A percentile compares a stretch with the other conserved stretches of the same genome.
Evolutionary conservation across 2,797 vertebrate species (phyloP).

Genomic region (Synanceia verrucosa): DNA sequence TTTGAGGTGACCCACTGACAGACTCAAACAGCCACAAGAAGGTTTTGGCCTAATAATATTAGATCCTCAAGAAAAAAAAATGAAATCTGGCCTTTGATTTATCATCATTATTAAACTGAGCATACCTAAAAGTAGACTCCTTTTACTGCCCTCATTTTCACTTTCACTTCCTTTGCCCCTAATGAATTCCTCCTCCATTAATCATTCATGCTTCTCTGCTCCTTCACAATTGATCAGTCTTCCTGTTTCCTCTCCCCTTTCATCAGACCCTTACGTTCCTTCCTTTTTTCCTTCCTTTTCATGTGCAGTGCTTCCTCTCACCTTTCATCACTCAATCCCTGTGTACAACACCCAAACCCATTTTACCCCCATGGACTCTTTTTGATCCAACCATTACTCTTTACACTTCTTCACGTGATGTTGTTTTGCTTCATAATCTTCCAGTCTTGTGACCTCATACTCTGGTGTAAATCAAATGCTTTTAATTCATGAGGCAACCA

Average conservation of each 20-base stretch:
- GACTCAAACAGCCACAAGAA: neutral
- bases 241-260: constrained; percentile 55
- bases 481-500: neutral
- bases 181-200: constrained; percentile 68
- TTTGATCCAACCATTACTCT: neutral
- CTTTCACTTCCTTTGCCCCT: constrained; percentile 34
- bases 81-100: constrained; percentile 17
- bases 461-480: constrained; percentile 24
- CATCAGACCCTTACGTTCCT: constrained; percentile 51
- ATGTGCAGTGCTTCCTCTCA: constrained; percentile 14
- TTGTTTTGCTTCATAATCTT: neutral
- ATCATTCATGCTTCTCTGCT: constrained; percentile 72
- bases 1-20: neutral
- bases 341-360: constrained; percentile 4
- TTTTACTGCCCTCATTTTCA: constrained; percentile 45
- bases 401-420: constrained; percentile 1
- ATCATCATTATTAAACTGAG: constrained; percentile 24
- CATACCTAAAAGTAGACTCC: constrained; percentile 21
- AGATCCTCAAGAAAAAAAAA: neutral
- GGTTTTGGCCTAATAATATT: neutral
- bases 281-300: constrained; percentile 26
- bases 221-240: constrained; percentile 69
- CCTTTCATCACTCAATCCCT: constrained; percentile 37
- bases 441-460: neutral
- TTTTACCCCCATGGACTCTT: constrained; percentile 20